phyloP scores from a whole-genome alignment of 1,140 invertebrate genomes.

The Diorhabda elongata region DNA sequence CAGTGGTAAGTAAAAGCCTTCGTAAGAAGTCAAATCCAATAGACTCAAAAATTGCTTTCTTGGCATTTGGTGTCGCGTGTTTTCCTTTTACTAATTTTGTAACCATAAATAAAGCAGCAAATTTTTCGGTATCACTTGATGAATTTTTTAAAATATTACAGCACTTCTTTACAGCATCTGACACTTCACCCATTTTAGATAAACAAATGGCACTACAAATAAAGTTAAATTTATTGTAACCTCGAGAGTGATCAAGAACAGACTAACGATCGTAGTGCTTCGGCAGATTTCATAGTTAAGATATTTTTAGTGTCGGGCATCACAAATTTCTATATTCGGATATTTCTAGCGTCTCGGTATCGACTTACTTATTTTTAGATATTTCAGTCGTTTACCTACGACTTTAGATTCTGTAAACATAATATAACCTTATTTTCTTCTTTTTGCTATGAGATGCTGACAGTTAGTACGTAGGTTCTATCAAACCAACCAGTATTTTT shows the following conservation, averaged over 20 bases:
- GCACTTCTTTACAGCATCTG: slow-evolving; percentile 78
- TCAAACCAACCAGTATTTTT: too few relatives aligned
- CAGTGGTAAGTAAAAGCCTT: slow-evolving; percentile 68
- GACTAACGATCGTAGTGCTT: slow-evolving; percentile 28
- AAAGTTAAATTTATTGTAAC: background rate
- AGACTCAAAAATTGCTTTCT: slow-evolving; percentile 79
- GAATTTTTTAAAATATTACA: slow-evolving; percentile 71
- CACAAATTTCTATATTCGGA: slow-evolving; percentile 41
- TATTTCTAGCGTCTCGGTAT: slow-evolving; percentile 39
- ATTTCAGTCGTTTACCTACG: slow-evolving; percentile 37
- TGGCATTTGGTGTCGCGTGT: slow-evolving; percentile 66
- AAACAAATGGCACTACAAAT: background rate
- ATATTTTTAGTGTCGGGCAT: slow-evolving; percentile 41
- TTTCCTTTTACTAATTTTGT: slow-evolving; percentile 80
- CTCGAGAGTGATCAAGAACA: slow-evolving; percentile 21
- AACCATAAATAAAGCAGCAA: slow-evolving; percentile 85
- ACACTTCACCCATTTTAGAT: slow-evolving; percentile 51
- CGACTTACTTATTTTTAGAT: slow-evolving; percentile 42
- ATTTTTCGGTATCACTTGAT: slow-evolving; percentile 82
- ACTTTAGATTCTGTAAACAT: slow-evolving; percentile 6
- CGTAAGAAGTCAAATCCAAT: slow-evolving; percentile 82
- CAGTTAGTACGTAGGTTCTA: too few relatives aligned
- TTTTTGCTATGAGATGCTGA: too few relatives aligned
- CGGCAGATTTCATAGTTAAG: slow-evolving; percentile 29
- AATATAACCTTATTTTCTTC: background rate